A percentile compares a stretch with the other conserved stretches of the same genome.
Conservation (phyloP, 2,888 invertebrate genomes). For the Microplitis manilae region DNA sequence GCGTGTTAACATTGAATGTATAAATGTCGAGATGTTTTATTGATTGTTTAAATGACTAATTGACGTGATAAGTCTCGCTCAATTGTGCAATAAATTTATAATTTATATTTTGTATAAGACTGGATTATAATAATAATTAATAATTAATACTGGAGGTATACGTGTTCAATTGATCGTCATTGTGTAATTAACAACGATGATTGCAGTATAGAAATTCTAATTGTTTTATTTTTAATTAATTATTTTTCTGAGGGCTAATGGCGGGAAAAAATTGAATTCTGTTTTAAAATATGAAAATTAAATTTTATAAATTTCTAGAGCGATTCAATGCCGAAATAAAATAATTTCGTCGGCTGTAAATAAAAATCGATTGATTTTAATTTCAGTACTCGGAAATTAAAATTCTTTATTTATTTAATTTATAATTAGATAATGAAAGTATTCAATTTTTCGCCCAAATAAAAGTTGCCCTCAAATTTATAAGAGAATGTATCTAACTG, state of each 20-base stretch:
- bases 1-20: not conserved
- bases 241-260: too few species aligned
- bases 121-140: constrained; percentile 4
- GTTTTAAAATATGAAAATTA: not conserved
- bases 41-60: not conserved
- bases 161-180: constrained; percentile 16
- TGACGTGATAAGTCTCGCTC: constrained; percentile 5
- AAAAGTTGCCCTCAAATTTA: too few species aligned
- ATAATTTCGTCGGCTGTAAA: too few species aligned
- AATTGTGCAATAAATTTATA: constrained; percentile 21
- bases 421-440: too few species aligned
- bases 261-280: not conserved
- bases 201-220: not conserved
- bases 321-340: too few species aligned
- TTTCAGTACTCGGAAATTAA: too few species aligned
- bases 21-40: not conserved
- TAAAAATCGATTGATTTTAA: too few species aligned
- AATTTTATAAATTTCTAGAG: too few species aligned
- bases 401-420: too few species aligned
- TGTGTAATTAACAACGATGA: constrained; percentile 9
- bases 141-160: constrained; percentile 15
- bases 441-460: too few species aligned
- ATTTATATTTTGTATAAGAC: not conserved
- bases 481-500: too few species aligned
- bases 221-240: not conserved